Percentiles rank a stretch among this genome's conserved stretches.
Evolutionary conservation across 2,797 vertebrate species (phyloP).

Genomic region (Podargus strigoides): DNA sequence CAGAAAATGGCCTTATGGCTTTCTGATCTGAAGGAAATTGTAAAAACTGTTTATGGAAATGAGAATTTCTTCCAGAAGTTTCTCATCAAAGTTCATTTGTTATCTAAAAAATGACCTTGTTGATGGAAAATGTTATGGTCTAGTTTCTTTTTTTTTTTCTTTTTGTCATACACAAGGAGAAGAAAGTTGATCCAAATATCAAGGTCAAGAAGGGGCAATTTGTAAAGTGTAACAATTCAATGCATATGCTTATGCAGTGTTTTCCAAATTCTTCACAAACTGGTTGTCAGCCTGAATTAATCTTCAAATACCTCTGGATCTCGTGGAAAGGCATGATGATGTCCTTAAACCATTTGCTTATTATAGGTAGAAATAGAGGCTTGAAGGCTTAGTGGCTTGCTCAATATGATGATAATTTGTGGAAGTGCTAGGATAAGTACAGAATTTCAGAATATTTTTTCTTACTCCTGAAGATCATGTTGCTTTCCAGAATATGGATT

Average conservation of each 20-base stretch:
- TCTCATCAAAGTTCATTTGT: neutral
- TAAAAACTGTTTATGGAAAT: neutral
- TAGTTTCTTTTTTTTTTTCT: neutral
- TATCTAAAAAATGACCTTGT: neutral
- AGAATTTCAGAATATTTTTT: neutral
- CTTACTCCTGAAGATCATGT: neutral
- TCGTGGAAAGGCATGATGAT: neutral
- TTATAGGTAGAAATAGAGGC: neutral
- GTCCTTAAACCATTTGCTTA: neutral
- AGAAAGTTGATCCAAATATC: neutral
- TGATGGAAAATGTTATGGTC: neutral
- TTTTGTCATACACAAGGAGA: neutral
- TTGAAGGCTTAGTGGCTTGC: neutral
- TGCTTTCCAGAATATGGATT: neutral
- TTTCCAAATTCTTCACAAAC: neutral
- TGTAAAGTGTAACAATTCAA: neutral
- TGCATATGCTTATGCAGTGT: neutral
- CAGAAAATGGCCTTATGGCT: neutral
- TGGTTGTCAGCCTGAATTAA: neutral
- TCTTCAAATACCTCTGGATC: neutral
- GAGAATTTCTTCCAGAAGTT: neutral
- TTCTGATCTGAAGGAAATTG: neutral
- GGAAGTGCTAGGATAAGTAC: neutral
- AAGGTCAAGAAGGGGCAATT: neutral
- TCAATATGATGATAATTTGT: neutral